phyloP scores from a whole-genome alignment of 2,888 invertebrate species.

The Sinopyrophorus schimmeli region DNA sequence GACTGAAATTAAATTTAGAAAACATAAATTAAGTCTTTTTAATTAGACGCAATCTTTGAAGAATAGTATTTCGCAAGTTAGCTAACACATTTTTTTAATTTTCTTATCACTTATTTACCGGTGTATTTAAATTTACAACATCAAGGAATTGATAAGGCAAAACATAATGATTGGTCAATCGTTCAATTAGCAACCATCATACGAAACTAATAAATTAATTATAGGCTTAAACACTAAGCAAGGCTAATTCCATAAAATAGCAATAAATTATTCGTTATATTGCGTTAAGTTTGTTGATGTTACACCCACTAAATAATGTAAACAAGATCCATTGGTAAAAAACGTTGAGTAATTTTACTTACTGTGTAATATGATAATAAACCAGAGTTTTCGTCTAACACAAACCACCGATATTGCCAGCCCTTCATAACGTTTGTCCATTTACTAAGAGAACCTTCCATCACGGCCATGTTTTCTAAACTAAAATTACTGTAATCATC shows the following conservation, averaged over 20 bases:
- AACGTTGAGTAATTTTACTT: conserved; percentile 51
- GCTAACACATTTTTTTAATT: too few species aligned
- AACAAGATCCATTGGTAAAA: conserved; percentile 8
- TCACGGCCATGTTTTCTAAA: conserved; percentile 59
- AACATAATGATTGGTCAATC: too few species aligned
- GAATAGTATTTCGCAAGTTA: too few species aligned
- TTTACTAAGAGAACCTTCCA: conserved; percentile 94
- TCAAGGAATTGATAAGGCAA: too few species aligned
- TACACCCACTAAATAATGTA: conserved; percentile 9
- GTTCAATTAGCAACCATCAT: too few species aligned
- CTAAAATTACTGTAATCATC: conserved; percentile 16
- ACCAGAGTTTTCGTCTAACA: conserved; percentile 95
- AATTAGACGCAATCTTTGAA: too few species aligned
- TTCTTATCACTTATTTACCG: too few species aligned
- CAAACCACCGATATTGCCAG: conserved; percentile 99
- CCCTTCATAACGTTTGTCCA: conserved; percentile 99
- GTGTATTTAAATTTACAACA: too few species aligned
- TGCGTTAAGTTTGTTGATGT: background rate
- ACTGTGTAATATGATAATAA: conserved; percentile 97
- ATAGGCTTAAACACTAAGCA: too few species aligned
- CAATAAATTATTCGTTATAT: background rate
- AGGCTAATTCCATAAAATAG: background rate
- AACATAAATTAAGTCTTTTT: too few species aligned
- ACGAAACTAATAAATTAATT: too few species aligned
- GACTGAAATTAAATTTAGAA: too few species aligned